Evolutionary conservation across 2,888 invertebrate species (phyloP).

Genomic region (Drosophila stalkeri): DNA sequence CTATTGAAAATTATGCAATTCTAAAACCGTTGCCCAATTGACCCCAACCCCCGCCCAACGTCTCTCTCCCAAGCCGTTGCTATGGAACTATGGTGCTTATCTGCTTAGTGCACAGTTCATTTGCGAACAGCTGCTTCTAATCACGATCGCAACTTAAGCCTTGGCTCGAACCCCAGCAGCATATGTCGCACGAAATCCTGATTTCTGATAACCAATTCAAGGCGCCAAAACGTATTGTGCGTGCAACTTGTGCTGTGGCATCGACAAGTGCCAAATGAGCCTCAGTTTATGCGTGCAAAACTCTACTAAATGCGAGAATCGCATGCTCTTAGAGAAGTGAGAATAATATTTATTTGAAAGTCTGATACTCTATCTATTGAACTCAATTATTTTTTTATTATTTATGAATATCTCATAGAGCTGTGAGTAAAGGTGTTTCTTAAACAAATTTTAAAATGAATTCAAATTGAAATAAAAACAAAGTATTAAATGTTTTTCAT

Average conservation of each 20-base stretch:
- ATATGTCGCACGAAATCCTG: conserved; percentile 9
- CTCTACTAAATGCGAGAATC: background rate
- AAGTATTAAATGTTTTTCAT: no score
- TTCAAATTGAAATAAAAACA: no score
- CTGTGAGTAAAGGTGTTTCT: no score
- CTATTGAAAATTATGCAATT: conserved; percentile 51
- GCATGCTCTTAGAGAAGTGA: background rate
- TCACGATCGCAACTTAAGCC: conserved; percentile 19
- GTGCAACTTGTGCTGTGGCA: background rate
- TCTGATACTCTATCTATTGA: no score
- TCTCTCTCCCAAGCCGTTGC: background rate
- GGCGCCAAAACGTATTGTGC: conserved; percentile 4
- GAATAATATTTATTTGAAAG: no score
- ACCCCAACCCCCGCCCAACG: background rate
- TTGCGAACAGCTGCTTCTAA: conserved; percentile 20
- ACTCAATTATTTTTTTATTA: no score
- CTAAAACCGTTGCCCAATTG: conserved; percentile 6
- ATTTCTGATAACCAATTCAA: conserved; percentile 13
- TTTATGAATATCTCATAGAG: no score
- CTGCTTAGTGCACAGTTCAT: conserved; percentile 34
- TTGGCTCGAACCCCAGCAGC: conserved; percentile 6
- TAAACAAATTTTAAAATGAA: no score
- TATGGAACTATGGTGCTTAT: conserved; percentile 25
- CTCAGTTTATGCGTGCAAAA: background rate
- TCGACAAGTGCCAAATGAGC: background rate